Evolutionary conservation across 2,888 invertebrate genomes (phyloP).

Genomic region (Mythimna loreyi): DNA sequence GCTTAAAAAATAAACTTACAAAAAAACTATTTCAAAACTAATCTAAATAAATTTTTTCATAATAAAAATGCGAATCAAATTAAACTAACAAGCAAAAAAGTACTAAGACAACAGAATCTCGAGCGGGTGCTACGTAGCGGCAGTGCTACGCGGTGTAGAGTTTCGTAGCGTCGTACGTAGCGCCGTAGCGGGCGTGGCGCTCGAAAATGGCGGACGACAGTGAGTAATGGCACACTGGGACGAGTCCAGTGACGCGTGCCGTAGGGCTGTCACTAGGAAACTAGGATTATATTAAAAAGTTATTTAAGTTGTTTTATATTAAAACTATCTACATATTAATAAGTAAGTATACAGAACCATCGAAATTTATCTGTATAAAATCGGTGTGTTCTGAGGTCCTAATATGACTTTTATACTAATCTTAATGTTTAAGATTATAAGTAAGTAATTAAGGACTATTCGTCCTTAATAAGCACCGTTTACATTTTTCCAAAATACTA

Average conservation of each 20-base stretch:
- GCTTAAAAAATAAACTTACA: background rate
- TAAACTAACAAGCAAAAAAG: conserved; percentile 61
- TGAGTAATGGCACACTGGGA: conserved; percentile 89
- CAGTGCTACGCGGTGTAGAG: conserved; percentile 77
- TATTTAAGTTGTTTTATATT: background rate
- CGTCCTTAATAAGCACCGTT: too few relatives aligned
- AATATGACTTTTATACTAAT: too few relatives aligned
- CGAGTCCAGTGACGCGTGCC: conserved; percentile 90
- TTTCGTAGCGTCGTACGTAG: conserved; percentile 84
- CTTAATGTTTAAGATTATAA: too few relatives aligned
- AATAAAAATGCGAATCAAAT: conserved; percentile 47
- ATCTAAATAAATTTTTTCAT: conserved; percentile 7
- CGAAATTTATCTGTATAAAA: too few relatives aligned
- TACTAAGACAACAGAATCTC: conserved; percentile 64
- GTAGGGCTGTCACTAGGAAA: conserved; percentile 79
- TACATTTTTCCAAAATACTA: too few relatives aligned
- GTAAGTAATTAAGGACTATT: too few relatives aligned
- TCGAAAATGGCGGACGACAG: conserved; percentile 89
- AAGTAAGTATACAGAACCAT: too few relatives aligned
- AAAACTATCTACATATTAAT: too few relatives aligned
- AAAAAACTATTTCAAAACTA: background rate
- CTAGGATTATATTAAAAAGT: conserved; percentile 5
- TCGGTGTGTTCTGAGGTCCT: too few relatives aligned
- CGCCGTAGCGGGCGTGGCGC: conserved; percentile 88
- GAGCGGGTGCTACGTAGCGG: conserved; percentile 69